Evolutionary conservation across 2,113 vertebrate species (phyloP).

Genomic region (Eulacestoma nigropectus): DNA sequence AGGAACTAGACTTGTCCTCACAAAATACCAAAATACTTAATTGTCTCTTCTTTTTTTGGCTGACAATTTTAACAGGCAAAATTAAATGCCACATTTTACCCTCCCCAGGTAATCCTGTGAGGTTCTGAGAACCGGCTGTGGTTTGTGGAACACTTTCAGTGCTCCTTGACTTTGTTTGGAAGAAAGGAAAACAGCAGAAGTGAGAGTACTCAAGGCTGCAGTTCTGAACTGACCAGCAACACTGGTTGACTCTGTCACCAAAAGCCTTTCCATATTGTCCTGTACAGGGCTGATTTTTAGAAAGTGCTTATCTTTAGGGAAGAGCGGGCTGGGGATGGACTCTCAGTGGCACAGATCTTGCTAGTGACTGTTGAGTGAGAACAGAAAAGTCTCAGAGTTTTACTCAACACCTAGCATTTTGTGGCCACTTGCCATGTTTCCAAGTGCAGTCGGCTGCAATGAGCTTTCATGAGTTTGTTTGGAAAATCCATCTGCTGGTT

Average conservation of each 20-base stretch:
- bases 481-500: constrained; percentile 41
- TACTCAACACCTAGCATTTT: background rate
- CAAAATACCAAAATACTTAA: background rate
- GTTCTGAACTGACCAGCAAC: background rate
- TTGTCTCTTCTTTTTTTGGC: background rate
- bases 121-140: background rate
- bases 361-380: background rate
- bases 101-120: background rate
- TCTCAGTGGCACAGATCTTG: background rate
- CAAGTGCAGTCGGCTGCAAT: background rate
- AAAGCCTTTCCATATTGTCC: background rate
- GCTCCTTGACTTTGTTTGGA: background rate
- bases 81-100: background rate
- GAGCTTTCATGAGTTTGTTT: background rate
- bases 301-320: background rate
- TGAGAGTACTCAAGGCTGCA: background rate
- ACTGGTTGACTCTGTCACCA: background rate
- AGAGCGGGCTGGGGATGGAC: background rate
- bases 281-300: background rate
- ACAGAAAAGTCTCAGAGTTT: background rate
- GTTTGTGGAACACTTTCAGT: background rate
- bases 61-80: background rate
- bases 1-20: background rate
- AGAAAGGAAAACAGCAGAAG: background rate
- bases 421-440: background rate